Conservation (phyloP, 2,888 invertebrate species). For the Melieria crassipennis region DNA sequence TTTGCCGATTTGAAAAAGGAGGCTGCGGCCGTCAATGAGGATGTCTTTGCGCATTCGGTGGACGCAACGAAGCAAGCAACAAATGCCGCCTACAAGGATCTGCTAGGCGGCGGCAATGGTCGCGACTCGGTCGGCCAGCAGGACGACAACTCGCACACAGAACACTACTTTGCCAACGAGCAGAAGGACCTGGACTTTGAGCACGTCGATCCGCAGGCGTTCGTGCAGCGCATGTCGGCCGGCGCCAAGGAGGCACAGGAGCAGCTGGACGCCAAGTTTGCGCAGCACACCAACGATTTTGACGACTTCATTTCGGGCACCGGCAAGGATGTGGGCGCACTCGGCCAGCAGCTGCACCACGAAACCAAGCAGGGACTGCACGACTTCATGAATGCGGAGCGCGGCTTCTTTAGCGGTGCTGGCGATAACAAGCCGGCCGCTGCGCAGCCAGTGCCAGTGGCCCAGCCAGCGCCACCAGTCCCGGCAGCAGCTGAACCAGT, state of each 20-base stretch:
- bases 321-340: conserved; percentile 39
- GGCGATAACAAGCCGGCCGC: conserved; percentile 25
- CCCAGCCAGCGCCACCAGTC: conserved; percentile 10
- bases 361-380: conserved; percentile 51
- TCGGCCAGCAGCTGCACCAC: conserved; percentile 33
- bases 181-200: conserved; percentile 58
- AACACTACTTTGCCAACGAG: conserved; percentile 59
- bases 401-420: conserved; percentile 43
- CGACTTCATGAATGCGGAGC: conserved; percentile 62
- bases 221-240: conserved; percentile 59
- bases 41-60: conserved; percentile 48
- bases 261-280: conserved; percentile 59
- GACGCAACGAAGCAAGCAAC: conserved; percentile 47
- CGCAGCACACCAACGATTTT: conserved; percentile 54
- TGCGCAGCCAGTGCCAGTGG: conserved; percentile 3
- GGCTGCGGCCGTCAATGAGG: conserved; percentile 55
- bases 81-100: conserved; percentile 36
- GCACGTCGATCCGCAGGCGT: conserved; percentile 54
- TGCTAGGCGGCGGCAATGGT: conserved; percentile 31
- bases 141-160: conserved; percentile 60
- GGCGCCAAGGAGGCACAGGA: conserved; percentile 59
- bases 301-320: conserved; percentile 53
- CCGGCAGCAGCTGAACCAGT: background rate
- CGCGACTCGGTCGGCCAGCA: conserved; percentile 47
- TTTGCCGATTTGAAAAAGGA: conserved; percentile 60